Evolutionary conservation across 1,140 invertebrate genomes (phyloP).

Genomic region (Thalassaphorura encarpata): DNA sequence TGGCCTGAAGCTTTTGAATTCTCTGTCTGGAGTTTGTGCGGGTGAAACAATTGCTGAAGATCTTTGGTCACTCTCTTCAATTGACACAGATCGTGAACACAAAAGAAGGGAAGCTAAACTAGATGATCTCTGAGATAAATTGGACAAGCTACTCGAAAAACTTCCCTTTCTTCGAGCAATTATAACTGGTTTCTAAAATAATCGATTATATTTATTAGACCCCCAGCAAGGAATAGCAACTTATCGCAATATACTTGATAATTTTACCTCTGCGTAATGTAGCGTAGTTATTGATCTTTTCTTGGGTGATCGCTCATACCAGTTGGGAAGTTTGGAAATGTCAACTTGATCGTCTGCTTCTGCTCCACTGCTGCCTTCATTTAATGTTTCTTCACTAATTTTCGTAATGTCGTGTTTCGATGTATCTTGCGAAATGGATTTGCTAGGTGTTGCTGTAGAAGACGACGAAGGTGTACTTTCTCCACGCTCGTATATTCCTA

Average conservation of each 20-base stretch:
- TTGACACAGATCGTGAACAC: conserved; percentile 20
- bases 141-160: conserved; percentile 14
- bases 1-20: too few relatives aligned
- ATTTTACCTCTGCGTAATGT: neutral
- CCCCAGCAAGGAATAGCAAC: neutral
- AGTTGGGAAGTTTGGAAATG: conserved; percentile 18
- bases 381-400: conserved; percentile 18
- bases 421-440: conserved; percentile 10
- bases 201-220: neutral
- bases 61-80: conserved; percentile 17
- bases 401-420: conserved; percentile 28
- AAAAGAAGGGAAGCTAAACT: conserved; percentile 29
- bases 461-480: neutral
- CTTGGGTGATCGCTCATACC: conserved; percentile 28
- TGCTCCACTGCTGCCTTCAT: neutral
- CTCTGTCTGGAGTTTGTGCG: conserved; percentile 4
- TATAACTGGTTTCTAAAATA: conserved; percentile 1
- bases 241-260: neutral
- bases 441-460: conserved; percentile 14
- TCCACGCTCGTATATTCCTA: conserved; percentile 14
- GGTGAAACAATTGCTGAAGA: conserved; percentile 5
- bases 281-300: conserved; percentile 20
- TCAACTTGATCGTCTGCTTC: conserved; percentile 10
- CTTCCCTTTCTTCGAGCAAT: conserved; percentile 10
- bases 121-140: conserved; percentile 18